Evolutionary conservation across 1,140 invertebrate species (phyloP).

Genomic region (Cepaea nemoralis): DNA sequence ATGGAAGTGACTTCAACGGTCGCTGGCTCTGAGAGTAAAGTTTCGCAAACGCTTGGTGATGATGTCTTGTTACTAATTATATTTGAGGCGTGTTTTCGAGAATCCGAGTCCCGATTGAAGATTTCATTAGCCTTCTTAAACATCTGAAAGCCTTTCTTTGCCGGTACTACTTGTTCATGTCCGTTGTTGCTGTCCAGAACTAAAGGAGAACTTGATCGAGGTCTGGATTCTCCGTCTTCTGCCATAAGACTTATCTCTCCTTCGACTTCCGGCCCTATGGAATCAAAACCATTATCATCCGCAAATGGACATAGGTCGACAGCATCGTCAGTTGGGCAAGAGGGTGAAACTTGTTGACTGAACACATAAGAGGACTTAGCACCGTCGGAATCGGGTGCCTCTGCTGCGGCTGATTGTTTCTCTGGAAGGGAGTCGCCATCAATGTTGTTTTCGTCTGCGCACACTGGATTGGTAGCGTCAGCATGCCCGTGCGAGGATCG

Average conservation of each 20-base stretch:
- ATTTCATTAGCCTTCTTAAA: slow-evolving; percentile 22
- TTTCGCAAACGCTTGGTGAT: not conserved
- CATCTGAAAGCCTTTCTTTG: slow-evolving; percentile 1
- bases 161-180: no score
- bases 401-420: not conserved
- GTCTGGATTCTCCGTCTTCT: not conserved
- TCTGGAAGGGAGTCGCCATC: not conserved
- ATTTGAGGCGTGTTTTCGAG: not conserved
- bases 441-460: not conserved
- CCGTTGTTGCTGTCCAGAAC: not conserved
- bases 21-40: not conserved
- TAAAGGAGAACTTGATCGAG: not conserved
- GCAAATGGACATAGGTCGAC: not conserved
- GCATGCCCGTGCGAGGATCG: slow-evolving; percentile 20
- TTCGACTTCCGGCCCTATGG: not conserved
- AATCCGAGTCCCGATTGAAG: not conserved
- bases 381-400: not conserved
- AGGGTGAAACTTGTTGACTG: not conserved
- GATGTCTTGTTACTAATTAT: not conserved
- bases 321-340: not conserved
- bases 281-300: not conserved
- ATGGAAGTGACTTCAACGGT: slow-evolving; percentile 16
- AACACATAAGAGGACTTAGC: not conserved
- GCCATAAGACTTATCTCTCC: not conserved
- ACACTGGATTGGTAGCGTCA: not conserved